Evolutionary conservation across 2,113 vertebrate genomes (phyloP), one percentile per base, ranked within the genome.

Genomic region (Hemichromis elongatus): DNA sequence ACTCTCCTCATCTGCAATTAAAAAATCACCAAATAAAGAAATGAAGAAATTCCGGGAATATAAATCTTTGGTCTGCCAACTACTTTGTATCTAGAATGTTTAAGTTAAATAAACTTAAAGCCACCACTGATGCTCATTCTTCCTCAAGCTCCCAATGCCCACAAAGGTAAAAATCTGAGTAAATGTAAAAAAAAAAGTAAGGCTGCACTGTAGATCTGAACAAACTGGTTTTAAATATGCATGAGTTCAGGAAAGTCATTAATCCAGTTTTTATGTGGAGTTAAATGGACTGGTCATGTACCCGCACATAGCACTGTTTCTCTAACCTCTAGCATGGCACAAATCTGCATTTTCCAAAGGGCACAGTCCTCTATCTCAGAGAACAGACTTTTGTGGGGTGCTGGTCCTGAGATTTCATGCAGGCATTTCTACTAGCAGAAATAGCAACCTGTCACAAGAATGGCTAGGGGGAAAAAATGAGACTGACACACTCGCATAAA

Each of bases 91-190:
- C 30, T 0, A 73, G 42, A 30, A 12, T 2, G 28, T 50, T 73
- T 50, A 50, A 1, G 6, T 73, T 50, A 50, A 75, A 75, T 50
- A 2, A 75, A 30, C 40, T 6, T n/a, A 50, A 50, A 75, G 3
- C 10, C 9, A 73, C 26, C 0, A 30, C 9, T 50, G 26, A 50
- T 50, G 0, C 19, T 50, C 6, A 50, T 30, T 30, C 26, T 0
- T 2, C 68, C 42, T 2, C 9, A 12, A 75, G 0, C 16, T 30
- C 16, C 19, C 42, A 75, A 18, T 75, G 42, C 9, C 42, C 10
- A 30, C 4, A 75, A 75, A 30, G 14, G 9, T 50, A 50, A 0
- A 63, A n/a, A 75, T 75, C 68, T 50, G 68, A n/a, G 12, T 75
- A 5, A 50, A 73, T 50, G 16, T 7, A 16, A 3, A 8, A 50